Conservation (phyloP, 2,113 vertebrate genomes). For the Thamnaconus septentrionalis region DNA sequence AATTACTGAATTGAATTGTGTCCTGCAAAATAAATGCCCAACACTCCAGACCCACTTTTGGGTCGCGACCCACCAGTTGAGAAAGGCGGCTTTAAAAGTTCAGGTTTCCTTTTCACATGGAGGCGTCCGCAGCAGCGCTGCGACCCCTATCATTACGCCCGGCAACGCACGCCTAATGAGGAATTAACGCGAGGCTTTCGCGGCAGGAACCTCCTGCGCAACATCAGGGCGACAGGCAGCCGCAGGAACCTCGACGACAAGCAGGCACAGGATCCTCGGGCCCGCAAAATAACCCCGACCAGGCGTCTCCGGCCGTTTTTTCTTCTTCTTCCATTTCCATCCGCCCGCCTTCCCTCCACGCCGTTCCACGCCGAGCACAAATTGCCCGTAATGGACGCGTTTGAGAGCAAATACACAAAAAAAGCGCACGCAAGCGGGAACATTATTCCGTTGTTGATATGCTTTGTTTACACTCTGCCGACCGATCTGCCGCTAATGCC, state of each 20-base stretch:
- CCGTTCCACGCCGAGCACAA: not conserved
- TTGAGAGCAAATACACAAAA: conserved; percentile 16
- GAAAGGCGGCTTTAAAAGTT: too few relatives aligned
- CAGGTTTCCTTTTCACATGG: too few relatives aligned
- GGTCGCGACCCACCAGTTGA: too few relatives aligned
- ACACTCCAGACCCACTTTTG: not conserved
- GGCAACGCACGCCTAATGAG: conserved; percentile 31
- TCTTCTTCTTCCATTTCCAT: not conserved
- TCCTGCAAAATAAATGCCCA: too few relatives aligned
- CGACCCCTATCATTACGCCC: conserved; percentile 28
- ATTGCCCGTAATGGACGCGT: not conserved
- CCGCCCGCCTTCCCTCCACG: conserved; percentile 15
- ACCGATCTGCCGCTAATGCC: conserved; percentile 23
- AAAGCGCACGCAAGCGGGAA: conserved; percentile 13
- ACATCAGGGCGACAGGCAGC: conserved; percentile 40
- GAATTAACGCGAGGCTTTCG: conserved; percentile 42
- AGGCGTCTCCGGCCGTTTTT: not conserved
- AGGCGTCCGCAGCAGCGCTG: too few relatives aligned
- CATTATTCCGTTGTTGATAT: conserved; percentile 2
- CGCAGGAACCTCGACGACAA: conserved; percentile 50
- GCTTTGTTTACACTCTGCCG: not conserved
- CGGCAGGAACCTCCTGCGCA: conserved; percentile 43
- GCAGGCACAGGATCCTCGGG: conserved; percentile 49
- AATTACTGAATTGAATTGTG: too few relatives aligned
- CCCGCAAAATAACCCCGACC: conserved; percentile 39